These are phyloP conservation scores for Chrysotoxum bicinctum DNA, from an alignment of 2,888 invertebrate genomes.

Conservation along the genomic window DNA sequence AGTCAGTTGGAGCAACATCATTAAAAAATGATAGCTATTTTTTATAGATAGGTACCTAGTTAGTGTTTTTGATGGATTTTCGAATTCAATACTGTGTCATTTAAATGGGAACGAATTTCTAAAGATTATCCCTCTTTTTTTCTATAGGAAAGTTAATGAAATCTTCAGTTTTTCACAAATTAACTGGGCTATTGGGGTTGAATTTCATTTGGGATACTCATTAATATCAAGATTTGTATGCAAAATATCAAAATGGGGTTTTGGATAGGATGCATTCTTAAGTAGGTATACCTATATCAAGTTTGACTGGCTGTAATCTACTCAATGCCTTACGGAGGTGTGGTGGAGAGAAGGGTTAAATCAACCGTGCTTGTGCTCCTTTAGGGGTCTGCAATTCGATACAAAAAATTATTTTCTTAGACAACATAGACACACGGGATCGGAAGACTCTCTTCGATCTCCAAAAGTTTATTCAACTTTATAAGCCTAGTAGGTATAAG, in stretches of 20 bases:
- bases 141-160: neutral
- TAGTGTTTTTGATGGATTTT: neutral
- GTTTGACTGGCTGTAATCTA: too few species aligned
- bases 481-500: too few species aligned
- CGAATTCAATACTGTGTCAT: neutral
- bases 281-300: too few species aligned
- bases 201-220: neutral
- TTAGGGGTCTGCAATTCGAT: too few species aligned
- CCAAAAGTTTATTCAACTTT: too few species aligned
- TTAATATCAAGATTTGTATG: neutral
- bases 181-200: neutral
- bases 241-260: neutral
- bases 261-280: neutral
- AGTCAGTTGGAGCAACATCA: conserved; percentile 5
- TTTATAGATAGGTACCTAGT: neutral
- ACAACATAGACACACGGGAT: too few species aligned
- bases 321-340: too few species aligned
- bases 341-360: too few species aligned
- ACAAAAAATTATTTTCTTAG: too few species aligned
- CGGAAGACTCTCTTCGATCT: too few species aligned
- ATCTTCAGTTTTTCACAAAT: neutral
- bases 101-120: neutral
- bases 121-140: neutral
- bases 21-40: neutral
- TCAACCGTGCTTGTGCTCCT: too few species aligned